A percentile compares a stretch with the other conserved stretches of the same genome.
These are phyloP conservation scores for Marmota flaviventris DNA, from an alignment of 2,113 vertebrate genomes.

Conservation along the genomic window DNA sequence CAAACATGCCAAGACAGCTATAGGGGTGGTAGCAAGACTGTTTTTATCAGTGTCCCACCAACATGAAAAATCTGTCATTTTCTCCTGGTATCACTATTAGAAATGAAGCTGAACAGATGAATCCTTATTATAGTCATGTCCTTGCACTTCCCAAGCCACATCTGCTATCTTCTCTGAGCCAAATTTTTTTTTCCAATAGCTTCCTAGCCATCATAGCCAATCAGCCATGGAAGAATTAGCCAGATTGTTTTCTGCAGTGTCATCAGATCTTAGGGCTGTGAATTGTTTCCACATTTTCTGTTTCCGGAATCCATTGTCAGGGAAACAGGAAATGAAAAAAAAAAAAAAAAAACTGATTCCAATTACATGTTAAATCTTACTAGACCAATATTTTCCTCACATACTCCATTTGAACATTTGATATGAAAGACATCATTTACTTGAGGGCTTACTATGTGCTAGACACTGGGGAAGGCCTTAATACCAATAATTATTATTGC, in stretches of 20 bases:
- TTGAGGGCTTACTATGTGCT: background rate
- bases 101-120: slow-evolving; percentile 63
- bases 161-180: background rate
- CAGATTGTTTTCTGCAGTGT: slow-evolving; percentile 36
- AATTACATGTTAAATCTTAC: slow-evolving; percentile 55
- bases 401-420: slow-evolving; percentile 41
- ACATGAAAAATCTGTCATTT: slow-evolving; percentile 56
- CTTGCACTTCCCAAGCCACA: background rate
- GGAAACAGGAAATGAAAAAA: slow-evolving; percentile 70
- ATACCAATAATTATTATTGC: slow-evolving; percentile 14
- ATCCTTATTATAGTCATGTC: slow-evolving; percentile 54
- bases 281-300: background rate
- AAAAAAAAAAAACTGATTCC: background rate
- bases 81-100: slow-evolving; percentile 7
- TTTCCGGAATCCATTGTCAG: slow-evolving; percentile 31
- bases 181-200: background rate
- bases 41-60: slow-evolving; percentile 42
- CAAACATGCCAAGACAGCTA: slow-evolving; percentile 18
- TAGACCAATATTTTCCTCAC: slow-evolving; percentile 2
- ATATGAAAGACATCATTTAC: slow-evolving; percentile 49
- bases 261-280: background rate
- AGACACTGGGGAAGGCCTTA: background rate
- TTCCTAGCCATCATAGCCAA: slow-evolving; percentile 18
- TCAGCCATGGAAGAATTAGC: background rate
- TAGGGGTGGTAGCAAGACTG: background rate